Evolutionary conservation across 2,113 vertebrate species (phyloP).

Genomic region (Salvelinus alpinus): DNA sequence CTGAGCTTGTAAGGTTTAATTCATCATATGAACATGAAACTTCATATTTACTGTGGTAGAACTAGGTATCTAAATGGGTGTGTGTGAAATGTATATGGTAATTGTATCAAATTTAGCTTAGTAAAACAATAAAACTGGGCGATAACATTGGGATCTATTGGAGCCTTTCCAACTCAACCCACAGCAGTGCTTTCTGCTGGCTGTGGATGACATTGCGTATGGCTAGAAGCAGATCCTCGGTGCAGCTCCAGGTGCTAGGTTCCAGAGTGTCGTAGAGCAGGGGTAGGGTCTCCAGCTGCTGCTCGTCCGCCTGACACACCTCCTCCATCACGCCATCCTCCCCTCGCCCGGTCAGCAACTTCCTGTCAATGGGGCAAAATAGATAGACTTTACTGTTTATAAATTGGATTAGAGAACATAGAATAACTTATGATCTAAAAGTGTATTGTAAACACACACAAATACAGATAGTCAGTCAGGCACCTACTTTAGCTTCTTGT

Average conservation of each 20-base stretch:
- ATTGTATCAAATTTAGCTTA: no score
- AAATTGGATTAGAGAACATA: background rate
- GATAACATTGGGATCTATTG: constrained; percentile 38
- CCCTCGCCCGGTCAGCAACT: constrained; percentile 64
- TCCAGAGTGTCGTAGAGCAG: constrained; percentile 69
- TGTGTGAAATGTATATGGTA: no score
- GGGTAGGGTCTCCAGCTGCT: constrained; percentile 75
- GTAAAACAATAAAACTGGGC: no score
- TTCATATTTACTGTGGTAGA: no score
- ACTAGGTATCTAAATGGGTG: no score
- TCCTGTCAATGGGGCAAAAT: constrained; percentile 50
- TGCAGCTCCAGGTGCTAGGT: constrained; percentile 70
- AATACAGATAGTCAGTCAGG: background rate
- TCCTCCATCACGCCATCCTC: constrained; percentile 69
- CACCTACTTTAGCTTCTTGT: constrained; percentile 70
- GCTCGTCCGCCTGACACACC: constrained; percentile 67
- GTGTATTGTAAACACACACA: background rate
- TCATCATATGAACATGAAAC: no score
- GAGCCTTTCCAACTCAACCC: constrained; percentile 72
- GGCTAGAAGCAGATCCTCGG: constrained; percentile 67
- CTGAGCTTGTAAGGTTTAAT: no score
- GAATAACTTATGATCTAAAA: background rate
- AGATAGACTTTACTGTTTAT: background rate
- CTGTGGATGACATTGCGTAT: constrained; percentile 61
- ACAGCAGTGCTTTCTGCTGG: constrained; percentile 73